Conservation (phyloP, 2,113 vertebrate species). For the Sylvicapra grimmia region DNA sequence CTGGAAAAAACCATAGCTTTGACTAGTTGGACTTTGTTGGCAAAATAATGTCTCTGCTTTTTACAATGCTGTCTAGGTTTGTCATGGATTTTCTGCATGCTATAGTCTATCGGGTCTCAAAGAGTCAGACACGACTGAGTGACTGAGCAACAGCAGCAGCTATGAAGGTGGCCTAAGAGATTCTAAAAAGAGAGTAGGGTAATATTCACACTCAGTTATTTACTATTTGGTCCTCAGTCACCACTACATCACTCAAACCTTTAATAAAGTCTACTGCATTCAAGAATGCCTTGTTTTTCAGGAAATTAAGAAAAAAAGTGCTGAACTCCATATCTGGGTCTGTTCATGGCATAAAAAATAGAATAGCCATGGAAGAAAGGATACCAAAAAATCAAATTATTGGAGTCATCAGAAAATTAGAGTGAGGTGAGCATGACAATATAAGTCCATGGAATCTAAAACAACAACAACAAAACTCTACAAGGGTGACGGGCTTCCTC, state of each 20-base stretch:
- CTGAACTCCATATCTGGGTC: background rate
- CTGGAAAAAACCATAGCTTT: background rate
- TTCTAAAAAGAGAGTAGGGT: background rate
- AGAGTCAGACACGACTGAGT: background rate
- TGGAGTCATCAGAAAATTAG: background rate
- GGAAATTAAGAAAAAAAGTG: background rate
- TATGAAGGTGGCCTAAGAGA: background rate
- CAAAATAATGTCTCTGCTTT: background rate
- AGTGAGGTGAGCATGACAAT: background rate
- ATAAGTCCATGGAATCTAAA: background rate
- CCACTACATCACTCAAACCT: background rate
- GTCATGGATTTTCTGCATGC: background rate
- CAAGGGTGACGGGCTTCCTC: background rate
- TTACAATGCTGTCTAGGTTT: background rate
- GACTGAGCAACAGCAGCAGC: background rate
- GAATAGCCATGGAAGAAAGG: background rate
- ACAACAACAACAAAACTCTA: background rate
- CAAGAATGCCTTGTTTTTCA: background rate
- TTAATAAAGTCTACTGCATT: background rate
- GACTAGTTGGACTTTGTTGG: accelerated
- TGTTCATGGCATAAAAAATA: background rate
- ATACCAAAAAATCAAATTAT: background rate
- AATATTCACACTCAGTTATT: background rate
- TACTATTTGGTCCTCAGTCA: background rate
- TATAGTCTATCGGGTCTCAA: background rate